A percentile compares a stretch with the other conserved stretches of the same genome.
Evolutionary conservation across 2,797 vertebrate genomes (phyloP).

Genomic region (Rhincodon typus): DNA sequence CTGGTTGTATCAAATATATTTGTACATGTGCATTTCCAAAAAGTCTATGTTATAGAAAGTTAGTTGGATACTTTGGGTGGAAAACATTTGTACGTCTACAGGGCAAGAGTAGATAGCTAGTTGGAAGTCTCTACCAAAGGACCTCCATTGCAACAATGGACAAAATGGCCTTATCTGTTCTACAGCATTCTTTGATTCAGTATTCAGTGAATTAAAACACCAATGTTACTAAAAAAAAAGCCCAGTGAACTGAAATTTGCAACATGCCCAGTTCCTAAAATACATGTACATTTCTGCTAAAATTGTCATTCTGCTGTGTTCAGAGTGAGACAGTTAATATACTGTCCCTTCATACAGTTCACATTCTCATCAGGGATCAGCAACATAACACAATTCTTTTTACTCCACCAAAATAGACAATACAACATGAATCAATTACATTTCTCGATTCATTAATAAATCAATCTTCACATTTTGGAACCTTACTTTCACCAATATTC

Average conservation of each 20-base stretch:
- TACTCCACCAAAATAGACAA: neutral
- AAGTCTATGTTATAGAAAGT: no score
- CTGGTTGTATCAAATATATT: no score
- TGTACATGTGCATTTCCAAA: no score
- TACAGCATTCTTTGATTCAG: neutral
- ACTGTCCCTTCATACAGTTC: neutral
- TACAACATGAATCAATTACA: neutral
- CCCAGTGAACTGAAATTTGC: neutral
- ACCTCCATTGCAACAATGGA: neutral
- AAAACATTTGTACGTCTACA: no score
- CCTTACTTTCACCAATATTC: neutral
- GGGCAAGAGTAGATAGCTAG: no score
- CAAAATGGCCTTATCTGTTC: neutral
- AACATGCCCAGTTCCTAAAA: neutral
- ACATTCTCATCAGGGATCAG: neutral
- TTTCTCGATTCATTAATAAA: neutral
- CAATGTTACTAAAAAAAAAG: neutral
- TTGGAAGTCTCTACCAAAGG: neutral
- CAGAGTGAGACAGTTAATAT: neutral
- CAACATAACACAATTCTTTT: neutral
- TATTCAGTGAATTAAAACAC: neutral
- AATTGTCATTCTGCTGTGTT: neutral
- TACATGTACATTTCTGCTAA: neutral
- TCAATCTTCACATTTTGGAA: neutral
- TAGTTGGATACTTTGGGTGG: no score